phyloP scores from a whole-genome alignment of 1,140 invertebrate genomes.

The Papilio helenus region DNA sequence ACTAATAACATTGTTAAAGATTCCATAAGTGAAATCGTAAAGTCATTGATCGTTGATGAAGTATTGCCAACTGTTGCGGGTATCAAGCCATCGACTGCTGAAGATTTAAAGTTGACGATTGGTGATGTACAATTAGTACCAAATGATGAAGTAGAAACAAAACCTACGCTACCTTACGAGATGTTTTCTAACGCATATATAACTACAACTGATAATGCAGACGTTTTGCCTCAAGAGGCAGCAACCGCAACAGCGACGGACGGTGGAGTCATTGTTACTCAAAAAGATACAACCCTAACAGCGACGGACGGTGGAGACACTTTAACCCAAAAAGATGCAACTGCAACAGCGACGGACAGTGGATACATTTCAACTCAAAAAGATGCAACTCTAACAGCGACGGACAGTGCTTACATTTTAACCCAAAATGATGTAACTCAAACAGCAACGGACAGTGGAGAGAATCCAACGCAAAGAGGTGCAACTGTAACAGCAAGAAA shows the following conservation, averaged over 20 bases:
- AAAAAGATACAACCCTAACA: neutral
- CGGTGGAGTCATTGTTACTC: neutral
- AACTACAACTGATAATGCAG: conserved; percentile 12
- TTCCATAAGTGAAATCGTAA: conserved; percentile 31
- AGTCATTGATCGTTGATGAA: conserved; percentile 33
- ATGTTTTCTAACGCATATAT: neutral
- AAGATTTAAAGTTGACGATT: conserved; percentile 28
- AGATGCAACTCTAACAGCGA: neutral
- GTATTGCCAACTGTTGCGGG: conserved; percentile 25
- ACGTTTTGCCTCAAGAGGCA: conserved; percentile 5
- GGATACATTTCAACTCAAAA: no score
- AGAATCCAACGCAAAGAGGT: neutral
- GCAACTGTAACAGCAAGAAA: neutral
- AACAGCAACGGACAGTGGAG: neutral
- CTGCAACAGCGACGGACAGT: neutral
- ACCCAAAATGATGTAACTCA: neutral
- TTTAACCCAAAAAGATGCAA: neutral
- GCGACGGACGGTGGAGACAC: neutral
- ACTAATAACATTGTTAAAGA: conserved; percentile 16
- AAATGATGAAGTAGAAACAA: conserved; percentile 14
- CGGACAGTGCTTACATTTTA: neutral
- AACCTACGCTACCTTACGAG: conserved; percentile 9
- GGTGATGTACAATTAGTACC: conserved; percentile 27
- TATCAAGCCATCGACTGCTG: conserved; percentile 13
- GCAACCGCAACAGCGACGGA: neutral